A percentile compares a stretch with the other conserved stretches of the same genome.
These are phyloP conservation scores for Lasiurus borealis DNA, from an alignment of 2,113 vertebrate genomes.

Conservation along the genomic window DNA sequence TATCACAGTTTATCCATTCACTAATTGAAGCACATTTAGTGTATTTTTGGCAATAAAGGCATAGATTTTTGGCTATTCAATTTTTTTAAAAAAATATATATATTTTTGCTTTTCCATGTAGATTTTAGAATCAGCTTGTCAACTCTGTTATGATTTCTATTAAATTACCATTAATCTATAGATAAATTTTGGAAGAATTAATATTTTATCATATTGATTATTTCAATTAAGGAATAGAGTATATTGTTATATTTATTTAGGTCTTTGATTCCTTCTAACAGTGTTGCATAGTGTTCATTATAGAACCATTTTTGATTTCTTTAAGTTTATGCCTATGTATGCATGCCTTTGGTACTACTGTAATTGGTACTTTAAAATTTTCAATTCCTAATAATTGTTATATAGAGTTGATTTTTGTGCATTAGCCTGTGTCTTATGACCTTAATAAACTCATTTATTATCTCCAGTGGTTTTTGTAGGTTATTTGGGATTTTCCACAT, in stretches of 20 bases:
- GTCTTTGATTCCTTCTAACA: background rate
- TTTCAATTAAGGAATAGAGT: background rate
- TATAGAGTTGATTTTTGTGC: background rate
- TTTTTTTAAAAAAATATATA: background rate
- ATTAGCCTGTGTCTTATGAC: background rate
- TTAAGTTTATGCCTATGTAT: background rate
- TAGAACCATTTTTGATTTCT: background rate
- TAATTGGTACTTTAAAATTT: background rate
- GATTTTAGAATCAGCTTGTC: background rate
- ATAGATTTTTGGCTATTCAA: too few relatives aligned
- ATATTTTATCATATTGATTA: background rate
- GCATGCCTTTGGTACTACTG: background rate
- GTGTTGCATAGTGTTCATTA: background rate
- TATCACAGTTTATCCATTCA: background rate
- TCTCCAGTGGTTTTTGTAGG: background rate
- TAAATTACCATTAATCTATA: background rate
- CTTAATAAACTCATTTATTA: slow-evolving; percentile 30
- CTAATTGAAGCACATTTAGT: background rate
- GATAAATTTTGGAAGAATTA: background rate
- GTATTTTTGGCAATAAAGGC: too few relatives aligned
- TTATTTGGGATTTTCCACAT: background rate
- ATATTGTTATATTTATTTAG: background rate
- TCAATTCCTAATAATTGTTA: background rate
- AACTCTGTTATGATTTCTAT: background rate
- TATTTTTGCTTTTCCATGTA: background rate